Percentiles rank a stretch among this genome's conserved stretches.
Conservation (phyloP, 2,113 vertebrate species). For the Orthonyx spaldingii region DNA sequence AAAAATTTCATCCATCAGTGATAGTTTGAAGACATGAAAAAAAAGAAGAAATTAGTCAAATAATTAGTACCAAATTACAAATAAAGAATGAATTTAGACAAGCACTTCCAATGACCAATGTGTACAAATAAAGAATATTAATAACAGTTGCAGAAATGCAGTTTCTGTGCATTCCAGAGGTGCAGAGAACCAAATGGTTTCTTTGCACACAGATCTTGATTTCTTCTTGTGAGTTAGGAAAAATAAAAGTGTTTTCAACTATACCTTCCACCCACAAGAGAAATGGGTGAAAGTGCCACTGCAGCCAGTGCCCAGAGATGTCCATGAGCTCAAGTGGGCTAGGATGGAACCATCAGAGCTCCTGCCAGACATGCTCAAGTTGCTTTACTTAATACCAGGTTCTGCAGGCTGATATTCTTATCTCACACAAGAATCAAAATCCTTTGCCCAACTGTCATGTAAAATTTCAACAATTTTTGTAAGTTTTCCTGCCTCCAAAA, state of each 20-base stretch:
- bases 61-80: background rate
- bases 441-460: background rate
- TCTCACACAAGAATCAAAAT: background rate
- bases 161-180: background rate
- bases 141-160: background rate
- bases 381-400: background rate
- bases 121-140: background rate
- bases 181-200: background rate
- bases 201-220: background rate
- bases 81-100: background rate
- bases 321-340: background rate
- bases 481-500: background rate
- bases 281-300: background rate
- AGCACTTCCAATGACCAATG: background rate
- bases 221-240: background rate
- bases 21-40: background rate
- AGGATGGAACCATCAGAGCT: background rate
- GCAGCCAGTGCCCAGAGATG: background rate
- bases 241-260: background rate
- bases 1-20: background rate
- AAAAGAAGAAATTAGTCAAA: background rate
- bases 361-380: background rate
- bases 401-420: background rate
- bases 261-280: background rate
- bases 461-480: background rate